Percentiles rank a stretch among this genome's conserved stretches.
Conservation (phyloP, 2,888 invertebrate genomes). For the Pharmacophagus antenor region DNA sequence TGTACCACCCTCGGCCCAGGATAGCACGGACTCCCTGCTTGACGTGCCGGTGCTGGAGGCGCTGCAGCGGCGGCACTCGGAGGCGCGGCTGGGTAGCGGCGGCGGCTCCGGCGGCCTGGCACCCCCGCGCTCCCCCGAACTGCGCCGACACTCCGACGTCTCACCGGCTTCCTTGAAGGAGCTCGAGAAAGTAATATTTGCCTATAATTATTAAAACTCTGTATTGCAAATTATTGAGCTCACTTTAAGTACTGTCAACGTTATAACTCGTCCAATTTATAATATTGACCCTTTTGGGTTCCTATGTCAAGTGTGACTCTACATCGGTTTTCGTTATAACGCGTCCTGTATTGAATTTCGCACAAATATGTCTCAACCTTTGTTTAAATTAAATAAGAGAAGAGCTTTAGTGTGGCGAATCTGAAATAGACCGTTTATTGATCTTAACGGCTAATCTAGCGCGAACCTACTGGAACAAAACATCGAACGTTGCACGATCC, state of each 20-base stretch:
- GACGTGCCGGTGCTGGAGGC: conserved; percentile 90
- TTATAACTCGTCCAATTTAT: no score
- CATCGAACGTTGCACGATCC: no score
- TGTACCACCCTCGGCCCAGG: conserved; percentile 86
- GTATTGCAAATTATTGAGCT: background rate
- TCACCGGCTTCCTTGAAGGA: conserved; percentile 93
- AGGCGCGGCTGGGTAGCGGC: conserved; percentile 80
- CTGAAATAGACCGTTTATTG: no score
- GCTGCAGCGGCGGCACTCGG: conserved; percentile 90
- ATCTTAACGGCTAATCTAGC: no score
- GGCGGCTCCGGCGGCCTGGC: conserved; percentile 83
- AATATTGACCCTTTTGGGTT: no score
- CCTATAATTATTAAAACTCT: conserved; percentile 5
- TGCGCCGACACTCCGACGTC: conserved; percentile 91
- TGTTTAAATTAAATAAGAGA: no score
- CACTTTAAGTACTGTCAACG: background rate
- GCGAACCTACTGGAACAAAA: no score
- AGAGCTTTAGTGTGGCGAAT: no score
- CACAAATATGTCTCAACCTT: no score
- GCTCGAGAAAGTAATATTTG: conserved; percentile 88
- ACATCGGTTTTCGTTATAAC: no score
- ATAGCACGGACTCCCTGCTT: conserved; percentile 91
- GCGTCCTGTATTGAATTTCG: no score
- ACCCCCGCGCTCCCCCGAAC: conserved; percentile 91
- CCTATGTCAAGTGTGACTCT: no score